Conservation (phyloP, 2,113 vertebrate genomes). For the human region GRCh38 chr5:65313501-65314000, state of each 20-base stretch:
- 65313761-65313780: neutral
- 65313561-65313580: neutral
- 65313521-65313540: conserved; percentile 11
- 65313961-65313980: neutral
- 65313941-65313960: neutral
- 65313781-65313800: neutral
- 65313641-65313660: neutral
- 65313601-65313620: neutral
- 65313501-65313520: neutral
- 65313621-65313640: neutral
- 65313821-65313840: neutral
- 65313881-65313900: neutral
- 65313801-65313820: neutral
- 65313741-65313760: conserved; percentile 18
- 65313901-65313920: neutral
- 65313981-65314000: neutral
- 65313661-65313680: neutral
- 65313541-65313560: neutral
- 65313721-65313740: conserved; percentile 12
- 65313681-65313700: neutral
- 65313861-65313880: neutral
- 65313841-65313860: neutral
- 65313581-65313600: neutral
- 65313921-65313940: neutral
- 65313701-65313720: neutral